Evolutionary conservation across 2,888 invertebrate genomes (phyloP).

Genomic region (Tethea ocularis): DNA sequence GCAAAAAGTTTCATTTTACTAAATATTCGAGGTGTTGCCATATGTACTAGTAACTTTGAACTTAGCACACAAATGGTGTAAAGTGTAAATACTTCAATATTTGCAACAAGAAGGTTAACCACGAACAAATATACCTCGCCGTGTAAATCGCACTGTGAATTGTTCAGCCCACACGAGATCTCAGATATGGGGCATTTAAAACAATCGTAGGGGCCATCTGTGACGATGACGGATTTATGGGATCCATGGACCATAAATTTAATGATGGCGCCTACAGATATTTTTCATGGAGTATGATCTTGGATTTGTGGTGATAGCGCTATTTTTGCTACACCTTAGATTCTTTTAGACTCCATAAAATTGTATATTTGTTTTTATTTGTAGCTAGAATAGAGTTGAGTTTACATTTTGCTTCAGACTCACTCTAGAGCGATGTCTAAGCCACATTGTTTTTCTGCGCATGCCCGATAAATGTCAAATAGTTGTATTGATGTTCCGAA

Average conservation of each 20-base stretch:
- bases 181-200: constrained; percentile 43
- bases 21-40: no score
- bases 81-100: neutral
- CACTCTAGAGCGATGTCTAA: no score
- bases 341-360: neutral
- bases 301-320: neutral
- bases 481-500: no score
- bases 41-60: neutral
- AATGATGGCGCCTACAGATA: constrained; percentile 35
- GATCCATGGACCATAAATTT: constrained; percentile 25
- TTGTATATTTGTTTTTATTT: no score
- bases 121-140: neutral
- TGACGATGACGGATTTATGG: constrained; percentile 47
- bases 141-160: constrained; percentile 37
- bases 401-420: no score
- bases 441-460: neutral
- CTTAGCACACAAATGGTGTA: neutral
- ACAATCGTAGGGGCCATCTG: constrained; percentile 41
- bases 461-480: no score
- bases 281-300: constrained; percentile 7
- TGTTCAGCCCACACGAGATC: constrained; percentile 64
- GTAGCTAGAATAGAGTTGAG: no score
- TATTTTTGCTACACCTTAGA: neutral
- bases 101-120: neutral
- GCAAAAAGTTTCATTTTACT: no score